Base-by-base conservation (phyloP, 2,113 vertebrate species). In the Lasiurus cinereus region DNA sequence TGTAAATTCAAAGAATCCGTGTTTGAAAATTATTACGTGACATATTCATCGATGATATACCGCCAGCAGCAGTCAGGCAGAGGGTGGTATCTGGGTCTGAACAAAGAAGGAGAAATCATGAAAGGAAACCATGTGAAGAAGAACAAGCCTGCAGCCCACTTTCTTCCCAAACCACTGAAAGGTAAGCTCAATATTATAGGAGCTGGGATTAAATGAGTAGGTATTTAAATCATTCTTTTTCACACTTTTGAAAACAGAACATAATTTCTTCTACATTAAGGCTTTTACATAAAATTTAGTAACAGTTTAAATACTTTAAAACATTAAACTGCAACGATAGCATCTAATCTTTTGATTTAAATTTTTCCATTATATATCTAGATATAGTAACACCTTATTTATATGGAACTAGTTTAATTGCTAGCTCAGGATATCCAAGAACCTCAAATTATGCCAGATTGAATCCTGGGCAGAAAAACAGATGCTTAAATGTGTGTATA, bases 1-100 rank as follows among this genome's bases (percentile, higher is more conserved):
- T 99, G 99, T 98, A 99, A 99, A 98, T 99, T 99, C 98, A 99
- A 99, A 98, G 99, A 99, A 98, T 99, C 99, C 0, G 99, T 99
- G 96, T 99, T 99, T 97, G 99, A 99, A 98, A 99, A 99, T 98
- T 99, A 99, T 98, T 99, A 99, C 0, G 99, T 99, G 98, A 99
- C 99, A 0, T 99, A 99, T 97, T 99, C 99, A 52, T 99, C 99
- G 86, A 99, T 99, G 99, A 99, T 99, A 96, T 99, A 99, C 98
- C 99, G 99, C 97, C 99, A 99, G 98, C 99, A 99, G 96, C 99
- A 99, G 97, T 99, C 99, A 10, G 99, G 99, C 96, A 98, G 99
- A 98, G 99, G 99, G 93, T 99, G 99, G 99, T 99, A 99, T 98
- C 98, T 99, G 97, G 99, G 99, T 97, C 99, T 99, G 97, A 99